Conservation (phyloP, 2,888 invertebrate species). For the Acronicta psi region DNA sequence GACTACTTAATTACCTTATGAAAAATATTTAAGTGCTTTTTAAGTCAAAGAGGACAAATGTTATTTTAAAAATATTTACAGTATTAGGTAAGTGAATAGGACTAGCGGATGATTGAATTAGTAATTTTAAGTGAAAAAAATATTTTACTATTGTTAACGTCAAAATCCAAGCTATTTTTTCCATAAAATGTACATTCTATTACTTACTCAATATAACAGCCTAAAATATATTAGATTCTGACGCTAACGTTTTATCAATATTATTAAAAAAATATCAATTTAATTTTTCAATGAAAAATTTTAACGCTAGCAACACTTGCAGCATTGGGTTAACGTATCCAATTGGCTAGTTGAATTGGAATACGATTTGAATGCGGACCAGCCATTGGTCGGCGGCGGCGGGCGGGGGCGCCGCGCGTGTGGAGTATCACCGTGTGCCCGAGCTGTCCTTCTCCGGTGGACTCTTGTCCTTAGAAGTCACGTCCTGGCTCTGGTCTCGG, state of each 20-base stretch:
- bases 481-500: conserved; percentile 68
- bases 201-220: conserved; percentile 32
- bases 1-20: conserved; percentile 41
- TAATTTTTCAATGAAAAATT: conserved; percentile 30
- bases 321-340: conserved; percentile 27
- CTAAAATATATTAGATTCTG: conserved; percentile 41
- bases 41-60: conserved; percentile 64
- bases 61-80: conserved; percentile 56
- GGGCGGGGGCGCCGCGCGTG: conserved; percentile 49
- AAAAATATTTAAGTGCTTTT: conserved; percentile 55
- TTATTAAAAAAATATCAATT: conserved; percentile 58
- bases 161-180: conserved; percentile 22
- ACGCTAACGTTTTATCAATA: conserved; percentile 38
- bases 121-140: conserved; percentile 52
- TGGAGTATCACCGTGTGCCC: conserved; percentile 61
- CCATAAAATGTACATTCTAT: conserved; percentile 16
- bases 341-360: conserved; percentile 53
- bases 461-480: conserved; percentile 51
- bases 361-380: conserved; percentile 52
- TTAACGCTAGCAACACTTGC: conserved; percentile 39
- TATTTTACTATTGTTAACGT: conserved; percentile 32
- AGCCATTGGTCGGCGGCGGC: conserved; percentile 54
- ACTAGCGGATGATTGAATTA: conserved; percentile 70
- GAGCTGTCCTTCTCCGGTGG: conserved; percentile 17
- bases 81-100: conserved; percentile 56